Evolutionary conservation across 2,797 vertebrate species (phyloP).

Genomic region (Onychomys torridus): DNA sequence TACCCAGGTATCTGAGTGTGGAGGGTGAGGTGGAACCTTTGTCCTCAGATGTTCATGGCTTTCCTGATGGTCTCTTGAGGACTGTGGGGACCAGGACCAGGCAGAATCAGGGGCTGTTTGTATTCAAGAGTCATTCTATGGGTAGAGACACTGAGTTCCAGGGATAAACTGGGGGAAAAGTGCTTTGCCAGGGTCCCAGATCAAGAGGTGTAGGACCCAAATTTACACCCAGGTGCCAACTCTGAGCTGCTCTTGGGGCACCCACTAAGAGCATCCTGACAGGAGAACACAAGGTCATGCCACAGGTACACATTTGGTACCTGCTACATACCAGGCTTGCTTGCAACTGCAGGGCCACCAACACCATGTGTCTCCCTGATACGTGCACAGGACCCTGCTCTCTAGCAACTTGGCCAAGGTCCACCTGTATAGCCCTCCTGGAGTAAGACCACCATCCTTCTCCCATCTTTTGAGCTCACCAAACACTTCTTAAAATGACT

Average conservation of each 20-base stretch:
- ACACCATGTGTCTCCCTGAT: too few species aligned
- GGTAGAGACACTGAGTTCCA: neutral
- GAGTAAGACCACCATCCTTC: neutral
- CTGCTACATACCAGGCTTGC: neutral
- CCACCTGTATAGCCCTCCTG: neutral
- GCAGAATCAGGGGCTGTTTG: neutral
- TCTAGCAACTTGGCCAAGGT: neutral
- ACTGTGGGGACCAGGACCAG: neutral
- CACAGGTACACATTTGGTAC: neutral
- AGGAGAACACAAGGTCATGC: neutral
- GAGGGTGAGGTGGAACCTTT: neutral
- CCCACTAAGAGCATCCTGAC: neutral
- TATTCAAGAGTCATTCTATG: neutral
- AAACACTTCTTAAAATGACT: neutral
- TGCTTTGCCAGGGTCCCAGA: neutral
- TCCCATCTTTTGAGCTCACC: neutral
- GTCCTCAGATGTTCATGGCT: neutral
- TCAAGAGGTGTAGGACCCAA: neutral
- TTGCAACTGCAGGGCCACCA: neutral
- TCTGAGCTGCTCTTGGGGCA: neutral
- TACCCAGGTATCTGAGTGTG: neutral
- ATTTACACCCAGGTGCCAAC: neutral
- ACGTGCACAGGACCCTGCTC: neutral
- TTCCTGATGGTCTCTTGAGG: neutral
- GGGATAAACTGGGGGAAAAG: accelerated